phyloP scores from a whole-genome alignment of 2,113 vertebrate species.

The Malurus cyaneus region DNA sequence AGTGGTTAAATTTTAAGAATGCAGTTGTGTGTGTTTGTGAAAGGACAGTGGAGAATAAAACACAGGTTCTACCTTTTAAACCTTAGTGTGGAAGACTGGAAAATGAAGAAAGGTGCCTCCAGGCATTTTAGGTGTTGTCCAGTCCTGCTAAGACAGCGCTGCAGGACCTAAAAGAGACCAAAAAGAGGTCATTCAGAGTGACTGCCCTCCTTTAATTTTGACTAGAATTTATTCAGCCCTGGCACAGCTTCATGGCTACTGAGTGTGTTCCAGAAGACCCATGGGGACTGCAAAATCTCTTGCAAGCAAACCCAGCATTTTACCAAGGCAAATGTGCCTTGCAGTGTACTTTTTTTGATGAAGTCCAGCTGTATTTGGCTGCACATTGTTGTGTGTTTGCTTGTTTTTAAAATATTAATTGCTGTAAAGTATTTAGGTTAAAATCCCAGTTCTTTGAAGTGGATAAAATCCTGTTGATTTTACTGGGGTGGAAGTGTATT shows the following conservation, averaged over 20 bases:
- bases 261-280: not conserved
- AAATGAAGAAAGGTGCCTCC: not conserved
- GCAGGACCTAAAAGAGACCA: not conserved
- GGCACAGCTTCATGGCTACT: not conserved
- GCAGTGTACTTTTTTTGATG: not conserved
- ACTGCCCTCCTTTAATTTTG: not conserved
- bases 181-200: not conserved
- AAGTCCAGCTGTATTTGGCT: not conserved
- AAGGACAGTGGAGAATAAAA: not conserved
- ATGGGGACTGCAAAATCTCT: not conserved
- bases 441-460: not conserved
- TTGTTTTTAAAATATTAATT: not conserved
- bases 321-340: not conserved
- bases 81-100: not conserved
- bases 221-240: not conserved
- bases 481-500: not conserved
- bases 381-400: not conserved
- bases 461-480: not conserved
- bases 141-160: not conserved
- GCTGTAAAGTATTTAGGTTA: not conserved
- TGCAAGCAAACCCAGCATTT: conserved; percentile 4
- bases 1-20: not conserved
- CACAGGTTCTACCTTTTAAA: not conserved
- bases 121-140: not conserved
- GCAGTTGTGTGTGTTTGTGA: not conserved